Percentiles rank a stretch among this genome's conserved stretches.
phyloP scores from a whole-genome alignment of 2,113 vertebrate genomes.

The Ameiurus melas region DNA sequence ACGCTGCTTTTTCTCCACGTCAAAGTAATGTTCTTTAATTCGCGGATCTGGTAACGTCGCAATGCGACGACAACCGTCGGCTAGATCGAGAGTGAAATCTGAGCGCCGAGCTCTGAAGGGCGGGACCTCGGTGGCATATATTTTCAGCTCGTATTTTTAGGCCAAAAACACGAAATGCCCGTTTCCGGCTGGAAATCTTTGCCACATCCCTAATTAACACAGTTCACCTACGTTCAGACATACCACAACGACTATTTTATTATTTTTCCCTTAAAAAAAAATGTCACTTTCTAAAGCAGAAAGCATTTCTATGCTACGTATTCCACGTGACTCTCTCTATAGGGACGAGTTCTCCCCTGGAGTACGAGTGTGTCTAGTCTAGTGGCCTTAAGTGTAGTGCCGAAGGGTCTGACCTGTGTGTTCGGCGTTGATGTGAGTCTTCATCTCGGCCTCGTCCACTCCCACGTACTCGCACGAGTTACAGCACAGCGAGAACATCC shows the following conservation, averaged over 20 bases:
- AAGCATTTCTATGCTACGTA: neutral
- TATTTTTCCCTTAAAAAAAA: neutral
- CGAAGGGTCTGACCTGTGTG: constrained; percentile 46
- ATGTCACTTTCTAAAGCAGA: no score
- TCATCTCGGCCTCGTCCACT: constrained; percentile 95
- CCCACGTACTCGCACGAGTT: constrained; percentile 91
- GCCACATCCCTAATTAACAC: neutral
- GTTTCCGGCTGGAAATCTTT: no score
- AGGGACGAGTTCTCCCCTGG: neutral
- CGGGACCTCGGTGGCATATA: no score
- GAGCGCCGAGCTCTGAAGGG: no score
- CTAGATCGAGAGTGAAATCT: no score
- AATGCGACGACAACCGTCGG: no score
- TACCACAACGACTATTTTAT: neutral
- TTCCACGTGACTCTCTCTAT: neutral
- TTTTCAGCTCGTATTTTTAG: no score
- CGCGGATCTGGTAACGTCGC: no score
- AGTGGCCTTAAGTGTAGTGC: neutral
- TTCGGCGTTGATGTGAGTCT: constrained; percentile 85
- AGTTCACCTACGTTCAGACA: neutral
- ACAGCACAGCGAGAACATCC: constrained; percentile 99
- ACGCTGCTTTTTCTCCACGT: no score
- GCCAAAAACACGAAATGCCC: no score
- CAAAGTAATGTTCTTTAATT: no score
- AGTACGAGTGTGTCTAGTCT: neutral